Base-by-base conservation (phyloP, 2,888 invertebrate species). In the Harpalus rubripes region DNA sequence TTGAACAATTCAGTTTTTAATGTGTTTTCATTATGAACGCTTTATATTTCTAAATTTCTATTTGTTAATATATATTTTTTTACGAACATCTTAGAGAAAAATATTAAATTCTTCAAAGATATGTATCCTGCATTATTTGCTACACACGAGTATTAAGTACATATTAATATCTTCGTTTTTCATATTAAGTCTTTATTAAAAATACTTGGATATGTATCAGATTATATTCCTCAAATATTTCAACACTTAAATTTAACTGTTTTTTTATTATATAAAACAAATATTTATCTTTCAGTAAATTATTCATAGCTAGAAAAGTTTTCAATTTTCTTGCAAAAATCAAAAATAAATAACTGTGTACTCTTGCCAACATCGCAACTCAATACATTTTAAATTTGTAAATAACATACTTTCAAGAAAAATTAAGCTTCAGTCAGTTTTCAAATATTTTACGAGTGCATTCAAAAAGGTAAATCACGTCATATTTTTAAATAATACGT, bases 261-360 rank as follows among this genome's bases (percentile, higher is more conserved):
- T 68, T 68, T 68, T 68, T 68, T 15, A 68, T 32, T 63, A 63
- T 63, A 63, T 63, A 63, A 68, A 68, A 68, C 68, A 68, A 68
- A 68, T 68, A 68, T 68, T 68, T 68, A 39, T 68, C 39, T 68
- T 68, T 12, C n/a, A 39, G 68, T 10, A 68, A 32, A 68, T 68
- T 32, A 68, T 39, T 68, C 41, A 39, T 39, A 39, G 15, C 68
- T 68, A n/a, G 39, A 15, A 68, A 68, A 15, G 7, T 39, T 63
- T 63, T 15, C 39, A 68, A 68, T 68, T 68, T 68, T 39, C 12
- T 32, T 7, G 39, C n/a, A 68, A 68, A 22, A 68, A 68, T 68
- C 68, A 39, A 68, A 68, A 68, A 68, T 68, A 68, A 68, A 68
- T 39, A 39, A n/a, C 39, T 68, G 6, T 7, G 26, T 15, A 68